Conservation (phyloP, 1,140 invertebrate genomes). For the Drosophila varians region DNA sequence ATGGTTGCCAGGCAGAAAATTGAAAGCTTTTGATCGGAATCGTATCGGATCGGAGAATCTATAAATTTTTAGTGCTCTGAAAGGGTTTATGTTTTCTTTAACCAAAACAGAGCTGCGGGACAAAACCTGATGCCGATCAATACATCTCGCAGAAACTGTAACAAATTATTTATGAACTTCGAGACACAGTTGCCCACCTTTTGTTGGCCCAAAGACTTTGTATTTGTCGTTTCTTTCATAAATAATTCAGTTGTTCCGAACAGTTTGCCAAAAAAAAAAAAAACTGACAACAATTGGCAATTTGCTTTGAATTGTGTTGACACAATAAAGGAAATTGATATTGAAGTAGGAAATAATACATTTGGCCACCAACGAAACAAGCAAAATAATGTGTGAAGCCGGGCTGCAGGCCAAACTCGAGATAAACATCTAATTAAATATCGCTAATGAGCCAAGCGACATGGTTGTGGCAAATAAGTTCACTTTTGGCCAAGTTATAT, state of each 20-base stretch:
- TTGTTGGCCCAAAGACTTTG: slow-evolving; percentile 7
- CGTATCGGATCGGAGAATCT: slow-evolving; percentile 10
- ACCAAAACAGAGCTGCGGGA: slow-evolving; percentile 18
- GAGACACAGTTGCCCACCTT: slow-evolving; percentile 12
- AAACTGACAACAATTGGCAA: slow-evolving; percentile 59
- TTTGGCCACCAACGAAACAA: background rate
- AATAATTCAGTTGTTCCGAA: slow-evolving; percentile 20
- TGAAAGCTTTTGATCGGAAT: slow-evolving; percentile 19
- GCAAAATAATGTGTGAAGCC: slow-evolving; percentile 14
- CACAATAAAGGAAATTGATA: slow-evolving; percentile 42
- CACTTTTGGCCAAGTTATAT: slow-evolving; percentile 3
- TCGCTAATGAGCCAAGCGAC: slow-evolving; percentile 15
- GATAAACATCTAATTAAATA: slow-evolving; percentile 45
- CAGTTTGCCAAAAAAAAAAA: slow-evolving; percentile 13
- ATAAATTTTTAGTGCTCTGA: slow-evolving; percentile 34
- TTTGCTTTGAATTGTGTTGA: slow-evolving; percentile 61
- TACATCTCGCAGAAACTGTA: slow-evolving; percentile 41
- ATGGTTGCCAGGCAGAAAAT: slow-evolving; percentile 28
- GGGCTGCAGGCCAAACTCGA: background rate
- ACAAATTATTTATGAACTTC: slow-evolving; percentile 67
- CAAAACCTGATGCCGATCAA: slow-evolving; percentile 1
- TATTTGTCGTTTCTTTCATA: slow-evolving; percentile 3
- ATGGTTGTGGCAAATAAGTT: slow-evolving; percentile 15
- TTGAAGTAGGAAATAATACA: slow-evolving; percentile 6
- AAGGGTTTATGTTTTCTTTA: slow-evolving; percentile 22